These are phyloP conservation scores for Hystrix brachyura DNA, from an alignment of 2,113 vertebrate species.

Conservation along the genomic window DNA sequence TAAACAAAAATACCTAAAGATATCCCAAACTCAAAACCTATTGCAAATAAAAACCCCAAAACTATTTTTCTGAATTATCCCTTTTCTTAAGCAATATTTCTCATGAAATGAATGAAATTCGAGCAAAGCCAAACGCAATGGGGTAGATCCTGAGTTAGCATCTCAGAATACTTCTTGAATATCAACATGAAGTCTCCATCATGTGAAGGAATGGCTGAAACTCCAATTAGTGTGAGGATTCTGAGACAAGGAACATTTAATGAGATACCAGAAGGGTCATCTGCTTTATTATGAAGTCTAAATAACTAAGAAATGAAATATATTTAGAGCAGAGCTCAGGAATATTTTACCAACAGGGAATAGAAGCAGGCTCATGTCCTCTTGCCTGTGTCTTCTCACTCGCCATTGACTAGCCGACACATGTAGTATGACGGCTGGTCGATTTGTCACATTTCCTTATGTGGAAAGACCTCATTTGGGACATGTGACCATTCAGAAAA, in stretches of 20 bases:
- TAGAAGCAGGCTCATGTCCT: background rate
- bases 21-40: constrained; percentile 33
- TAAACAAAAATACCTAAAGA: constrained; percentile 14
- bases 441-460: background rate
- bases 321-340: background rate
- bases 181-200: background rate
- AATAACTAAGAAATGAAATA: constrained; percentile 23
- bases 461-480: background rate
- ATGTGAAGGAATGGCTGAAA: background rate
- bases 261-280: background rate
- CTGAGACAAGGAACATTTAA: background rate
- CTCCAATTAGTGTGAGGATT: background rate
- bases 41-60: background rate
- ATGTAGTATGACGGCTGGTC: background rate
- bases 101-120: constrained; percentile 15
- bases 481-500: background rate
- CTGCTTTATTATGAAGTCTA: constrained; percentile 13
- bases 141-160: background rate
- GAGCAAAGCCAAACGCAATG: background rate
- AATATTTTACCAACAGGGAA: background rate
- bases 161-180: background rate
- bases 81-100: background rate
- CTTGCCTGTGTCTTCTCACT: background rate
- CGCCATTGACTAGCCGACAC: background rate
- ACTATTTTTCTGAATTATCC: background rate